Base-by-base conservation (phyloP, 2,888 invertebrate species). In the Melanotus villosus region DNA sequence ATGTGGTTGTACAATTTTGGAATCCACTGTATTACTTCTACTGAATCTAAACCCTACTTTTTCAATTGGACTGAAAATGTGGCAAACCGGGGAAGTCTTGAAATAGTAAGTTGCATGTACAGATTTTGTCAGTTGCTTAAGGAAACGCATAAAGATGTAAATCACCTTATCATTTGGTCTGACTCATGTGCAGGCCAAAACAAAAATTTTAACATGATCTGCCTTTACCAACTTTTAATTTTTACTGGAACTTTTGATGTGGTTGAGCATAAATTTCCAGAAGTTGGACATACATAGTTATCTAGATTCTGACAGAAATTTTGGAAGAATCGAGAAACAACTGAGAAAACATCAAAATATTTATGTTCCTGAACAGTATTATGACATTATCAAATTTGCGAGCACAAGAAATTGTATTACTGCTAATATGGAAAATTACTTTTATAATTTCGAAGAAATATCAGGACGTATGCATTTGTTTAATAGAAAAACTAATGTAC, bases 21-120 rank as follows among this genome's bases (percentile, higher is more conserved):
- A 14, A 65, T 74, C 12, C 36, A 12, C 14, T 12, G 12, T 12
- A 36, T 68, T 12, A 63, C 66, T 4, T 6, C 7, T 14, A n/a
- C 16, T 21, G 52, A 14, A 7, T 43, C 32, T 66, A 21, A 4
- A n/a, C n/a, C n/a, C n/a, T n/a, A n/a, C n/a, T n/a, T n/a, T n/a
- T n/a, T n/a, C n/a, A n/a, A n/a, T n/a, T 80, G 80, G 80, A 73
- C 75, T 30, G 79, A 80, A 69, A 73, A 73, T 36, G 57, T 73
- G 65, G 73, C 56, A 32, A 67, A 67, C 32, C 66, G 74, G 65
- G 78, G 76, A 16, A 52, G 76, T 57, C 66, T 65, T 36, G 77
- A 78, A 68, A 59, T 79, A 34, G 73, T 71, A 65, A 65, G 75
- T 63, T 52, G 54, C 12, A 12, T 38, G 9, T 23, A 14, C 14